Conservation (phyloP, 2,888 invertebrate genomes). For the Trichogramma evanescens region DNA sequence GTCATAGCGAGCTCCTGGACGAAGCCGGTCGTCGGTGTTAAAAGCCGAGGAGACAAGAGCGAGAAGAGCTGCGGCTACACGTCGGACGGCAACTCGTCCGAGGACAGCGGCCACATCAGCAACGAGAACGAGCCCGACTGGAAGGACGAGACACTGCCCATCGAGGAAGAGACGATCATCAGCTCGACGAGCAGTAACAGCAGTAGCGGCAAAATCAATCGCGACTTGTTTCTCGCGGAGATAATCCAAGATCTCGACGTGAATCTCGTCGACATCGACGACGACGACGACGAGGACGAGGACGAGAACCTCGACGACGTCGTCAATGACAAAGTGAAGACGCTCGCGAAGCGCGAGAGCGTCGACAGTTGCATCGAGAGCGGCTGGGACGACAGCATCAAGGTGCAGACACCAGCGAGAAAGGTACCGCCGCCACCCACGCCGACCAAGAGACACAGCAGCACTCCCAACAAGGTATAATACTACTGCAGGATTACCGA, state of each 20-base stretch:
- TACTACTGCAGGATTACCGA: not conserved
- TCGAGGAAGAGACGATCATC: not conserved
- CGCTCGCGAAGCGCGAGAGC: constrained; percentile 27
- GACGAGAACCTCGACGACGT: not conserved
- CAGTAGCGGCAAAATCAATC: constrained; percentile 9
- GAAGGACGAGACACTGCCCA: not conserved
- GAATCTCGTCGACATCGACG: constrained; percentile 32
- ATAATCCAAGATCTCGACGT: constrained; percentile 34
- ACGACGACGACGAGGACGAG: constrained; percentile 28
- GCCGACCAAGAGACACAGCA: constrained; percentile 7
- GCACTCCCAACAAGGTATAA: constrained; percentile 13
- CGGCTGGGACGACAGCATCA: constrained; percentile 27
- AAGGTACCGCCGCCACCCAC: constrained; percentile 6
- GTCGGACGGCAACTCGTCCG: constrained; percentile 62
- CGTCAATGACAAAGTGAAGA: constrained; percentile 14
- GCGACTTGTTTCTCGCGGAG: constrained; percentile 33
- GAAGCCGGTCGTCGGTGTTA: not conserved
- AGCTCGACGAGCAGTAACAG: not conserved
- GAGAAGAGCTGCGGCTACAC: constrained; percentile 42
- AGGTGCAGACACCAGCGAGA: not conserved
- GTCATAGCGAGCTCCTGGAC: no score
- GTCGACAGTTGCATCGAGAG: constrained; percentile 35
- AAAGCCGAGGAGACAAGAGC: constrained; percentile 21
- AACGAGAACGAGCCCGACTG: constrained; percentile 58
- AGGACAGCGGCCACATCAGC: constrained; percentile 76